Percentiles rank a stretch among this genome's conserved stretches.
These are phyloP conservation scores for Porites australiensis DNA, from an alignment of 64 coral and sea anemone genomes.

Conservation along the genomic window DNA sequence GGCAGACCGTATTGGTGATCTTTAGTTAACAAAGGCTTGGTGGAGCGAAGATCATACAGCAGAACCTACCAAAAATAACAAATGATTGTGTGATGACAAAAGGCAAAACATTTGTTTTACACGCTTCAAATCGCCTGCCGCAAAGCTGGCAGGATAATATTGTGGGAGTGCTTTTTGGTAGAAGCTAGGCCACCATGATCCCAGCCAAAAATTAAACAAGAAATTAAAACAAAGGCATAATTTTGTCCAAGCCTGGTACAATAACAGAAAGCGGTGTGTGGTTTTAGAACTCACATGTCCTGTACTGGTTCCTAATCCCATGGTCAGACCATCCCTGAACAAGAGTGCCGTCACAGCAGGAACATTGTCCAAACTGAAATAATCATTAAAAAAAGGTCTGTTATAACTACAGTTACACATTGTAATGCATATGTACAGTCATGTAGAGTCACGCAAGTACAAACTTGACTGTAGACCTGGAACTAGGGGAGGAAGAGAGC, in stretches of 20 bases:
- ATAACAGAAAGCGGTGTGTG: no score
- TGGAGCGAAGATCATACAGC: conserved; percentile 95
- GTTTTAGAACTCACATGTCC: conserved; percentile 83
- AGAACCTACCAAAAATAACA: conserved; percentile 64
- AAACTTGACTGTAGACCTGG: no score
- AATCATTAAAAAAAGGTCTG: no score
- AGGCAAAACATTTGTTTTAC: background rate
- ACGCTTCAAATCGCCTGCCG: no score
- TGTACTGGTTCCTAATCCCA: conserved; percentile 90
- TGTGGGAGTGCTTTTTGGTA: no score
- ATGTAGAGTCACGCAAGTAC: background rate
- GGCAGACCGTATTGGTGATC: conserved; percentile 99
- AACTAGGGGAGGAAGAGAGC: no score
- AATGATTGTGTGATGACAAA: background rate
- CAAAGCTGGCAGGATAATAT: no score
- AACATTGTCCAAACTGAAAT: conserved; percentile 62
- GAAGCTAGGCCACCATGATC: no score
- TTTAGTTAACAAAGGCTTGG: conserved; percentile 86
- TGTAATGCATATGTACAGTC: background rate
- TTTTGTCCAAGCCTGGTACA: no score
- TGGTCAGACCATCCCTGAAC: conserved; percentile 74
- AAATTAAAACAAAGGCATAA: no score
- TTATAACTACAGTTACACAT: no score
- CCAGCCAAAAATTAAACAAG: no score
- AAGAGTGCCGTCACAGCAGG: conserved; percentile 86